These are phyloP conservation scores for Polia nebulosa DNA, from an alignment of 2,888 invertebrate species.

Conservation along the genomic window DNA sequence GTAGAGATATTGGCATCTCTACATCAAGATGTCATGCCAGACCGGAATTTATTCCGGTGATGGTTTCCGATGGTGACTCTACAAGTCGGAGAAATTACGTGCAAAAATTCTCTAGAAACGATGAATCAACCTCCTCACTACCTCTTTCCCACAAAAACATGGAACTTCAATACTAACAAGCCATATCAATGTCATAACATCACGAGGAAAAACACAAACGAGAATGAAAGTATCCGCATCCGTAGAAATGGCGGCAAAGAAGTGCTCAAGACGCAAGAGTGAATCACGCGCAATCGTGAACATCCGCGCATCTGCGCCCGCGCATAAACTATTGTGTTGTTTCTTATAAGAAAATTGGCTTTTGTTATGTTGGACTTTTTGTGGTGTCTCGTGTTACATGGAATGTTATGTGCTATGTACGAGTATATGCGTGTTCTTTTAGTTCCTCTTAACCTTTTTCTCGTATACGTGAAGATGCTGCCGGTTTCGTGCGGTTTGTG, in stretches of 20 bases:
- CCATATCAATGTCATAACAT: constrained; percentile 56
- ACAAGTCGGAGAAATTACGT: not conserved
- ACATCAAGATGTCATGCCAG: too few relatives aligned
- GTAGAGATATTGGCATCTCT: too few relatives aligned
- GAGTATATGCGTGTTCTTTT: constrained; percentile 17
- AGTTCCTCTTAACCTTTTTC: constrained; percentile 45
- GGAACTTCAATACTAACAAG: constrained; percentile 43
- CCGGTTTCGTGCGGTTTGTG: constrained; percentile 4
- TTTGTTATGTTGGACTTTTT: constrained; percentile 60
- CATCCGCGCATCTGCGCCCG: constrained; percentile 67
- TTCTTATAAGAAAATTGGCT: constrained; percentile 63
- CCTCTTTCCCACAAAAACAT: constrained; percentile 54
- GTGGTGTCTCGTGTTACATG: constrained; percentile 49
- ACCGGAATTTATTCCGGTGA: too few relatives aligned
- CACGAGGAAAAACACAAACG: constrained; percentile 58
- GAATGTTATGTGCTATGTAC: constrained; percentile 51
- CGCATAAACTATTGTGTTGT: constrained; percentile 62
- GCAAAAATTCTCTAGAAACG: not conserved
- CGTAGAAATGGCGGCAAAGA: constrained; percentile 66
- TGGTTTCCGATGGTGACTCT: not conserved
- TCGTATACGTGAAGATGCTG: constrained; percentile 9
- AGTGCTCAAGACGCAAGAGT: constrained; percentile 63
- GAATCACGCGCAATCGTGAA: constrained; percentile 70
- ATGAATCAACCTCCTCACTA: constrained; percentile 42
- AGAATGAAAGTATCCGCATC: constrained; percentile 70